Base-by-base conservation (phyloP, 2,888 invertebrate genomes). In the Actias luna region DNA sequence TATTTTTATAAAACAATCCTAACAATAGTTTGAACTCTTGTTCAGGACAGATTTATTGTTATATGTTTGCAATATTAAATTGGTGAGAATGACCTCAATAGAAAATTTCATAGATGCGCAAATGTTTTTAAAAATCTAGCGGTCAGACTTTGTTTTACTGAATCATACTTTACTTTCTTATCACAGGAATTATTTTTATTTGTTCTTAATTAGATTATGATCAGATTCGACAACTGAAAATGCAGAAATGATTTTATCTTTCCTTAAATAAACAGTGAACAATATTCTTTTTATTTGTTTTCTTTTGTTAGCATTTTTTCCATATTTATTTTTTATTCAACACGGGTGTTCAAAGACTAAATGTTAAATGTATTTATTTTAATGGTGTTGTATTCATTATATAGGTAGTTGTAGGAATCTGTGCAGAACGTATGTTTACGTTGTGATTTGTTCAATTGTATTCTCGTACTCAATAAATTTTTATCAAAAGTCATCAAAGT, bases 1-100 rank as follows among this genome's bases (percentile, higher is more conserved):
- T 78, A 84, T 75, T 77, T n/a, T n/a, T n/a, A n/a, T n/a, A 85
- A 90, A 89, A 89, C 88, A 89, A 82, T 78, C 80, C 78, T 82
- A 79, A 88, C 87, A 84, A 84, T 83, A 74, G 79, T 80, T 80
- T 78, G 72, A 81, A 80, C 78, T 77, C 81, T 69, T 76, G 77
- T 76, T 80, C 78, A 79, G 77, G 79, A 81, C 81, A 70, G 69
- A 65, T 71, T 69, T 68, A 73, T 74, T 74, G 67, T 69, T 66
- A 67, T 66, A 64, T 58, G 66, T 65, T 69, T 65, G 66, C 63
- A 64, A 63, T 33, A 35, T 63, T 14, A 60, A 63, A 35, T 61
- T 29, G 27, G 62, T 64, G 59, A 64, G 62, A 65, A 64, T 66
- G 67, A 67, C 66, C 67, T 66, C 63, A 63, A 52, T 67, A 67